phyloP scores from a whole-genome alignment of 92 coral and sea anemone genomes.

The Isaurus tuberculatus region DNA sequence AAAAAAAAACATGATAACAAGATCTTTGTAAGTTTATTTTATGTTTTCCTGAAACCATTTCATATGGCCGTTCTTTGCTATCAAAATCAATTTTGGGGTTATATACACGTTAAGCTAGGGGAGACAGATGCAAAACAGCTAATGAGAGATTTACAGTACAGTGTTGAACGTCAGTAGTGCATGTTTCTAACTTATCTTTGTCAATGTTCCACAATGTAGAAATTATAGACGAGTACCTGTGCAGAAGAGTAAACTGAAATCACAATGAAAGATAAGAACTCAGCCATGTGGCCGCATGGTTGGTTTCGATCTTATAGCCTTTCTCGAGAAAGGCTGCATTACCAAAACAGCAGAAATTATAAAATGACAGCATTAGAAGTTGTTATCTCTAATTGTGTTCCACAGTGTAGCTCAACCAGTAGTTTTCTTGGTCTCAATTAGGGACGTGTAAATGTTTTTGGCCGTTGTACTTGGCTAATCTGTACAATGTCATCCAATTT shows the following conservation, averaged over 20 bases:
- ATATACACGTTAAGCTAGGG: too few species aligned
- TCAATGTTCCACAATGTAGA: slow-evolving; percentile 11
- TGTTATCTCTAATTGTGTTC: not conserved
- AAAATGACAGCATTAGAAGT: not conserved
- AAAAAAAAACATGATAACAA: too few species aligned
- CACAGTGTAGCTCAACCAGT: slow-evolving; percentile 9
- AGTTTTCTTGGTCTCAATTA: not conserved
- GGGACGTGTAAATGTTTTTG: not conserved
- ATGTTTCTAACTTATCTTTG: too few species aligned
- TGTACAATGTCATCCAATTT: not conserved
- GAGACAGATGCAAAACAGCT: not conserved
- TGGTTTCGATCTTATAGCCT: slow-evolving; percentile 19
- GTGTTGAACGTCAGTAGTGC: too few species aligned
- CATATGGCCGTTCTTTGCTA: too few species aligned
- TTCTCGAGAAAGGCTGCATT: slow-evolving; percentile 18
- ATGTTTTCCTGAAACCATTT: too few species aligned
- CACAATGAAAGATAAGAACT: slow-evolving; percentile 13
- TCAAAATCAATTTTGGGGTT: too few species aligned
- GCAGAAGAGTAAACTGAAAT: slow-evolving; percentile 11
- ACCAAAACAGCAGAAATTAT: not conserved
- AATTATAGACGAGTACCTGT: slow-evolving; percentile 4
- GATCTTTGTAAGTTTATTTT: too few species aligned
- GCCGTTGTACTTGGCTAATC: not conserved
- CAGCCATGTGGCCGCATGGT: slow-evolving; percentile 15
- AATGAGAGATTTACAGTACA: too few species aligned